phyloP scores from a whole-genome alignment of 2,888 invertebrate species.

The Rotaria socialis region DNA sequence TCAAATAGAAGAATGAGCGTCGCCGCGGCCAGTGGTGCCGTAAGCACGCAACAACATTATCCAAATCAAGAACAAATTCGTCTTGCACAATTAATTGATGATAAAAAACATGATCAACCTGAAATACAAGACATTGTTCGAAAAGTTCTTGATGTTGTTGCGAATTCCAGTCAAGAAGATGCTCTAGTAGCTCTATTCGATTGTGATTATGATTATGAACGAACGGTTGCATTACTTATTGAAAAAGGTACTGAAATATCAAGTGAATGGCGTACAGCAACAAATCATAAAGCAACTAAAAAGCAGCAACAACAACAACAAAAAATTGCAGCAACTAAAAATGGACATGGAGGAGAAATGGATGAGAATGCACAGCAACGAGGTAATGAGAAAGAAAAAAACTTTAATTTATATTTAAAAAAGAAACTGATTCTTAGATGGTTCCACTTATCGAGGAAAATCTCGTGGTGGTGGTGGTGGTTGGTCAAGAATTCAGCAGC shows the following conservation, averaged over 20 bases:
- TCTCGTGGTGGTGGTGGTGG: constrained; percentile 1
- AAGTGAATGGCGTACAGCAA: constrained; percentile 29
- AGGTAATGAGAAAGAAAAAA: background rate
- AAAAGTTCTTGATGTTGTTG: constrained; percentile 19
- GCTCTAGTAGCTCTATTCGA: background rate
- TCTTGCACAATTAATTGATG: constrained; percentile 31
- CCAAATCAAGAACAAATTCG: constrained; percentile 28
- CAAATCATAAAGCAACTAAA: background rate
- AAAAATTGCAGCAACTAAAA: background rate
- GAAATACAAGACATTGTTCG: constrained; percentile 7
- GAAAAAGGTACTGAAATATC: constrained; percentile 26
- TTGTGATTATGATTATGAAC: constrained; percentile 28
- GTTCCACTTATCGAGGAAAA: background rate
- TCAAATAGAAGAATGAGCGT: constrained; percentile 14
- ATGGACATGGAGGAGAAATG: background rate
- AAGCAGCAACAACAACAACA: background rate
- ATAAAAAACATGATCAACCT: constrained; percentile 37
- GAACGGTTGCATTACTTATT: constrained; percentile 17
- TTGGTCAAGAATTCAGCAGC: background rate
- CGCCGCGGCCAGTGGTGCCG: constrained; percentile 1
- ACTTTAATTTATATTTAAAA: no score
- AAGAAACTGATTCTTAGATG: background rate
- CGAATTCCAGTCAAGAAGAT: constrained; percentile 13
- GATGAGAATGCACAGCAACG: background rate
- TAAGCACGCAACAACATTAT: background rate